phyloP scores from a whole-genome alignment of 2,797 vertebrate genomes.

The Dallia pectoralis region DNA sequence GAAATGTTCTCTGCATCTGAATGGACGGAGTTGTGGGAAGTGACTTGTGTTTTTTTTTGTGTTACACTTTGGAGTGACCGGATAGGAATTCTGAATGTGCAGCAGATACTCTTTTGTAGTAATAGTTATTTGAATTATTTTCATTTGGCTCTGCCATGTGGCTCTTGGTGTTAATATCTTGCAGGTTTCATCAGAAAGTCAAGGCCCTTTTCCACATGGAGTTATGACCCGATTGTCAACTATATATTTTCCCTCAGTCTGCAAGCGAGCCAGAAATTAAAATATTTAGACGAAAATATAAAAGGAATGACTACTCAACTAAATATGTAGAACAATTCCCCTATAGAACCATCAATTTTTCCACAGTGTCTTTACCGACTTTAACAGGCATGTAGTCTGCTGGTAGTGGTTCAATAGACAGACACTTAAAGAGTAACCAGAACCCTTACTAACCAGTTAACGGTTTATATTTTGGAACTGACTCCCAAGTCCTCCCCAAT shows the following conservation, averaged over 20 bases:
- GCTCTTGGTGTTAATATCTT: conserved; percentile 54
- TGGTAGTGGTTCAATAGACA: background rate
- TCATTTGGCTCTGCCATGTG: conserved; percentile 44
- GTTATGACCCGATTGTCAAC: conserved; percentile 38
- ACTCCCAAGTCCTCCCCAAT: conserved; percentile 58
- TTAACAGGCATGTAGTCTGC: conserved; percentile 24
- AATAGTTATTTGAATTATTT: conserved; percentile 55
- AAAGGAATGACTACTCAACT: conserved; percentile 56
- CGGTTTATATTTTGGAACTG: conserved; percentile 9
- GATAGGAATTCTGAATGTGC: conserved; percentile 53
- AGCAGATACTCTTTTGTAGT: conserved; percentile 45
- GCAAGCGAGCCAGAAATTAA: conserved; percentile 64
- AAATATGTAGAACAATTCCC: conserved; percentile 47
- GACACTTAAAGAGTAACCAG: background rate
- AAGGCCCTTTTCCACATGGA: conserved; percentile 21
- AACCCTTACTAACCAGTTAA: background rate
- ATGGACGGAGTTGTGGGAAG: conserved; percentile 63
- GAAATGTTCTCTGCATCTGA: conserved; percentile 59
- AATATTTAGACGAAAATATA: conserved; percentile 33
- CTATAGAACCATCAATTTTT: conserved; percentile 23
- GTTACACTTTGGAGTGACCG: conserved; percentile 58
- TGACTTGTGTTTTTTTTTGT: conserved; percentile 65
- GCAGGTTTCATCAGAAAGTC: conserved; percentile 45
- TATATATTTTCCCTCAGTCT: conserved; percentile 51
- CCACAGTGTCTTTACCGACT: conserved; percentile 56